Evolutionary conservation across 2,797 vertebrate genomes (phyloP), one percentile per base, ranked within the genome.

Genomic region (Alauda arvensis): DNA sequence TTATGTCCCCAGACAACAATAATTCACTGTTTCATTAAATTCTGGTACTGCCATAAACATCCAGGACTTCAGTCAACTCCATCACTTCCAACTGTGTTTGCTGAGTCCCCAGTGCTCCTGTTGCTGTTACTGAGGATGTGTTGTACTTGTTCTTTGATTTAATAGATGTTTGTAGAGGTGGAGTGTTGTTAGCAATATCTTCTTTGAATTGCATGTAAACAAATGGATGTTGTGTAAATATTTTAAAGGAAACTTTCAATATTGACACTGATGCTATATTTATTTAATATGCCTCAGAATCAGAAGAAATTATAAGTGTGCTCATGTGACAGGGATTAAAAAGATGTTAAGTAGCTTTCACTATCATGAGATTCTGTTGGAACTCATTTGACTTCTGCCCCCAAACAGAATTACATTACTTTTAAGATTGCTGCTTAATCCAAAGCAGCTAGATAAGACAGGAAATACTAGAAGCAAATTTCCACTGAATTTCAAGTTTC

Each of bases 81-180:
- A 6, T 29, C 8, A 3, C 6, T 56, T 43, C 12, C 0, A 26
- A 15, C 31, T 55, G 9, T 21, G 26, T 53, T 37, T 14, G 5
- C 55, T 2, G 20, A 63, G 26, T n/a, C 16, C 26, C 0, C 1
- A 12, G 34, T 12, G 21, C 24, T 67, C 26, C 26, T 16, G n/a
- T 12, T 59, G 49, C 29, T 69, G 17, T 7, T 2, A 3, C 0
- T 28, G 23, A 14, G 29, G 23, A 8, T 14, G 7, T 1, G 15
- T 11, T 46, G 34, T 24, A 6, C 4, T 81, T 25, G 4, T 55
- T 63, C 7, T 37, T 33, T 59, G 3, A 45, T 75, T 74, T 49
- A 42, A 34, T 19, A 68, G 34, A 2, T 59, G 8, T 17, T 52
- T 77, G 25, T 53, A n/a, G 53, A 63, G 65, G 37, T 28, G 29